Evolutionary conservation across 2,888 invertebrate genomes (phyloP).

Genomic region (Parasteatoda lunata): DNA sequence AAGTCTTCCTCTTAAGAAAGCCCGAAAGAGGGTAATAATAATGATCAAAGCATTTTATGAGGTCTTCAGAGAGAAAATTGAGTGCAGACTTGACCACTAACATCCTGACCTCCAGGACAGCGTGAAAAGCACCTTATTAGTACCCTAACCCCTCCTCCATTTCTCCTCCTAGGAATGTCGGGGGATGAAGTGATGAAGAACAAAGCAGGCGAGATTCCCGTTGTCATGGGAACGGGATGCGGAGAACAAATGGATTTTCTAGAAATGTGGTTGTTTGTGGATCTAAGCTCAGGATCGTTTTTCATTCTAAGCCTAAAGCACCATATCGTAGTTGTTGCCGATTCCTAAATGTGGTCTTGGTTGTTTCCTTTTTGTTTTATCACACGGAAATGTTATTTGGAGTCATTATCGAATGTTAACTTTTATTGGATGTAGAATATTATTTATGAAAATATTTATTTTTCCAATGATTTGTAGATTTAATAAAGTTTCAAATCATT

Average conservation of each 20-base stretch:
- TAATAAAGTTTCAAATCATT: too few relatives aligned
- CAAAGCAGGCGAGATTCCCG: conserved; percentile 16
- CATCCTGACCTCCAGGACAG: conserved; percentile 40
- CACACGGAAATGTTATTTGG: too few relatives aligned
- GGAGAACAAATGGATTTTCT: not conserved
- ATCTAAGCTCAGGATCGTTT: too few relatives aligned
- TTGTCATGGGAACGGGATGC: conserved; percentile 13
- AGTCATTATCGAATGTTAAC: too few relatives aligned
- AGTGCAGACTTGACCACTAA: conserved; percentile 46
- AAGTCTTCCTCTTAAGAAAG: too few relatives aligned
- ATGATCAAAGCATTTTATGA: not conserved
- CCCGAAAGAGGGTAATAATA: not conserved
- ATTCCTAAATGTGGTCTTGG: too few relatives aligned
- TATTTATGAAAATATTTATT: too few relatives aligned
- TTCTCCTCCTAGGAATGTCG: conserved; percentile 19
- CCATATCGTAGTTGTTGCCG: too few relatives aligned
- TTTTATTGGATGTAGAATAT: too few relatives aligned
- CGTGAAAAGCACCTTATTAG: conserved; percentile 49
- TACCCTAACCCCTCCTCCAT: not conserved
- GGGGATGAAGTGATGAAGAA: conserved; percentile 10
- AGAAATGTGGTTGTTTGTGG: not conserved
- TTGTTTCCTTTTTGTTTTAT: too few relatives aligned
- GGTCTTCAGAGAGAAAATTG: conserved; percentile 25
- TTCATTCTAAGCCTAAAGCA: too few relatives aligned
- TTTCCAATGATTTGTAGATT: too few relatives aligned